Percentiles rank a stretch among this genome's conserved stretches.
phyloP scores from a whole-genome alignment of 2,888 invertebrate species.

The Drosophila quinaria region DNA sequence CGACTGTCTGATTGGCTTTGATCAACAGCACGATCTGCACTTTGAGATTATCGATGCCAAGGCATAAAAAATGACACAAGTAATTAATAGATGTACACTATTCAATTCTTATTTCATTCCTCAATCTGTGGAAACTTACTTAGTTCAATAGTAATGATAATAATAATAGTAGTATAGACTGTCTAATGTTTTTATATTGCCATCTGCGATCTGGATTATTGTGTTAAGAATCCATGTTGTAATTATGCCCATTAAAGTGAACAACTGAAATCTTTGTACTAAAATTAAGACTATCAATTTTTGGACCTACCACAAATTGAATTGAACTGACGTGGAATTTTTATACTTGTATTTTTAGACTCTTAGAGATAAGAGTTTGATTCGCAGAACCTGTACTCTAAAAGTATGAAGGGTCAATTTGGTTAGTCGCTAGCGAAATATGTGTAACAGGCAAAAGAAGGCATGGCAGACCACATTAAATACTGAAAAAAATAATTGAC shows the following conservation, averaged over 20 bases:
- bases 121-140: constrained; percentile 13
- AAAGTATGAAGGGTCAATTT: neutral
- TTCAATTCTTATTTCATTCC: constrained; percentile 9
- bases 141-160: constrained; percentile 24
- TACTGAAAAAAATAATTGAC: too few species aligned
- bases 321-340: neutral
- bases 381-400: neutral
- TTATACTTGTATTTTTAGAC: neutral
- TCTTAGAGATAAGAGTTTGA: neutral
- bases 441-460: neutral
- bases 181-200: constrained; percentile 34
- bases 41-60: constrained; percentile 86
- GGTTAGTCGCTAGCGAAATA: neutral
- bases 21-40: constrained; percentile 92
- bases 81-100: neutral
- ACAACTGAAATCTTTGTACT: constrained; percentile 8
- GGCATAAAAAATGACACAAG: constrained; percentile 13
- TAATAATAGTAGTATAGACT: constrained; percentile 14
- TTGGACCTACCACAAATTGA: constrained; percentile 27
- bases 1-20: constrained; percentile 96
- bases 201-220: neutral
- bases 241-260: constrained; percentile 28
- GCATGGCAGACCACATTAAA: too few species aligned
- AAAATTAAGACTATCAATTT: neutral
- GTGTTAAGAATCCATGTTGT: constrained; percentile 29